A percentile compares a stretch with the other conserved stretches of the same genome.
Evolutionary conservation across 2,113 vertebrate genomes (phyloP).

Genomic region (Morone chrysops): DNA sequence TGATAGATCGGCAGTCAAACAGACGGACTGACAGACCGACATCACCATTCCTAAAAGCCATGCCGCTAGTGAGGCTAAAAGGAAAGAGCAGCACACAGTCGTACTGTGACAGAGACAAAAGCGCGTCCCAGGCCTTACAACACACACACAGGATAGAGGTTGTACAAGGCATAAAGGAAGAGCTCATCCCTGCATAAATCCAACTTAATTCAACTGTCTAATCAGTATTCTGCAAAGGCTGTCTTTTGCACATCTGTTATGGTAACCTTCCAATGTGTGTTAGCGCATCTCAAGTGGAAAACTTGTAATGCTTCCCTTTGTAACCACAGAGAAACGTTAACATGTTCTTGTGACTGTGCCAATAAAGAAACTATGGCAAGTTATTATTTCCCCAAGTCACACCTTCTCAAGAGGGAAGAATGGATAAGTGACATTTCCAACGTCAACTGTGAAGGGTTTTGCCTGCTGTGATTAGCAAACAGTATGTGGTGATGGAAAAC

Average conservation of each 20-base stretch:
- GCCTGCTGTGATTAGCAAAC: conserved; percentile 8
- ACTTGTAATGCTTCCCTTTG: neutral
- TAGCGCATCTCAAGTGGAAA: conserved; percentile 21
- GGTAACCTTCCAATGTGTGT: conserved; percentile 36
- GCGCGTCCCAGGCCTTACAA: conserved; percentile 42
- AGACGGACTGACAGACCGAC: conserved; percentile 17
- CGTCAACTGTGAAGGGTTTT: neutral
- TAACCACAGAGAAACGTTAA: conserved; percentile 23
- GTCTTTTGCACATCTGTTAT: conserved; percentile 37
- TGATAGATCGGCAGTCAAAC: conserved; percentile 4
- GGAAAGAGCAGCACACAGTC: conserved; percentile 17
- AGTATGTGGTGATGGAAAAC: neutral
- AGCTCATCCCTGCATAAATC: conserved; percentile 64
- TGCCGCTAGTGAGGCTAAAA: conserved; percentile 13
- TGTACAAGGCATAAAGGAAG: conserved; percentile 54
- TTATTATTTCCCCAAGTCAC: no score
- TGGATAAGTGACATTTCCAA: conserved; percentile 3
- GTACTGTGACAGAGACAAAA: conserved; percentile 45
- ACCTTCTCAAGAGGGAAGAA: neutral
- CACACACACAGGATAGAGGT: conserved; percentile 13
- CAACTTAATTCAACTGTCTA: conserved; percentile 56
- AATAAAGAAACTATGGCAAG: neutral
- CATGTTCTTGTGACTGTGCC: neutral
- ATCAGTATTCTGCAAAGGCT: conserved; percentile 61
- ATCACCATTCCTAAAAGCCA: conserved; percentile 17